Conservation (phyloP, 2,888 invertebrate species). For the Dynastes hyllus region DNA sequence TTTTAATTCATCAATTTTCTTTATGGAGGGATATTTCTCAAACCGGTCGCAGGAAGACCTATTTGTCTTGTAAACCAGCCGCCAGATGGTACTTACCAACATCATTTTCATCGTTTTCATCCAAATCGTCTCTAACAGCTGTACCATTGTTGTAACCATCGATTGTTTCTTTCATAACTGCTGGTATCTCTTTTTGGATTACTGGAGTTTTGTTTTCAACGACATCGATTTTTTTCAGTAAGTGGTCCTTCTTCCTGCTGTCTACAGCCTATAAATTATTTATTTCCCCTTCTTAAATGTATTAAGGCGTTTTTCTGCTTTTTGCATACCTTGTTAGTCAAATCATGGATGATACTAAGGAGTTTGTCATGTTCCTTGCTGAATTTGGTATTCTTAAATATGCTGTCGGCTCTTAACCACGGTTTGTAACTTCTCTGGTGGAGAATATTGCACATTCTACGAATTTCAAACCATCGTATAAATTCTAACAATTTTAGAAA, state of each 20-base stretch:
- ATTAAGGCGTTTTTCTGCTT: too few species aligned
- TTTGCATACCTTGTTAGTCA: slow-evolving; percentile 70
- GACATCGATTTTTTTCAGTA: slow-evolving; percentile 70
- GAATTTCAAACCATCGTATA: slow-evolving; percentile 36
- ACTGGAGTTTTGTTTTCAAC: slow-evolving; percentile 21
- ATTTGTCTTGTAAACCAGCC: neutral
- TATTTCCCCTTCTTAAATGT: too few species aligned
- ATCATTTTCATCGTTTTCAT: slow-evolving; percentile 83
- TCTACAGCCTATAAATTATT: slow-evolving; percentile 74
- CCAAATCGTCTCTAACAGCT: slow-evolving; percentile 86
- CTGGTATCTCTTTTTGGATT: slow-evolving; percentile 29
- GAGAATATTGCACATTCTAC: slow-evolving; percentile 74
- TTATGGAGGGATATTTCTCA: too few species aligned
- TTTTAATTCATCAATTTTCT: too few species aligned
- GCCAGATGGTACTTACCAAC: slow-evolving; percentile 73
- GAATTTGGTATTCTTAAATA: slow-evolving; percentile 72
- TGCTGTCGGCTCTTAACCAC: slow-evolving; percentile 69
- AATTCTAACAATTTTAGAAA: neutral
- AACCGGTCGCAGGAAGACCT: too few species aligned
- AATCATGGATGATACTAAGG: slow-evolving; percentile 71
- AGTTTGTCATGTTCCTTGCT: slow-evolving; percentile 70
- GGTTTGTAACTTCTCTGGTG: slow-evolving; percentile 73
- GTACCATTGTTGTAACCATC: slow-evolving; percentile 57
- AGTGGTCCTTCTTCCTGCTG: slow-evolving; percentile 84
- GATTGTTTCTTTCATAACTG: slow-evolving; percentile 41